A percentile compares a stretch with the other conserved stretches of the same genome.
phyloP scores from a whole-genome alignment of 2,888 invertebrate species.

The Drosophila emarginata region DNA sequence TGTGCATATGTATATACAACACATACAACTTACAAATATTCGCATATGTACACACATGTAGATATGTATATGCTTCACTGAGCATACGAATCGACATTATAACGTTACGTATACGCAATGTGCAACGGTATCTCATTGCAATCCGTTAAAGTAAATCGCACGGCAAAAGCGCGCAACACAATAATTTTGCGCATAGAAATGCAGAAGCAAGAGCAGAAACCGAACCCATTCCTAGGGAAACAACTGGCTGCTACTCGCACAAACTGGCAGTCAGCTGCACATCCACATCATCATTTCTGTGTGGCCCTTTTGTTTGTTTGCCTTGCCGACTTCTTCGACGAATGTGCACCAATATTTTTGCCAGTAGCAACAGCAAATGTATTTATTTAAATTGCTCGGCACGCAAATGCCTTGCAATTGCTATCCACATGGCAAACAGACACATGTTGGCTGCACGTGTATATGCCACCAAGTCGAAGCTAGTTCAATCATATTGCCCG shows the following conservation, averaged over 20 bases:
- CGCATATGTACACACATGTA: not conserved
- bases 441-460: slow-evolving; percentile 58
- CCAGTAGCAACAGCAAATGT: slow-evolving; percentile 50
- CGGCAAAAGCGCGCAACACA: slow-evolving; percentile 44
- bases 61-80: slow-evolving; percentile 54
- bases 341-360: slow-evolving; percentile 35
- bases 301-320: slow-evolving; percentile 62
- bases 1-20: not conserved
- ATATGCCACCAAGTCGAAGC: slow-evolving; percentile 24
- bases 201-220: slow-evolving; percentile 27
- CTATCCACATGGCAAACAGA: slow-evolving; percentile 47
- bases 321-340: slow-evolving; percentile 44
- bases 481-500: slow-evolving; percentile 64
- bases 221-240: not conserved
- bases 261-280: slow-evolving; percentile 8
- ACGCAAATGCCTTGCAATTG: slow-evolving; percentile 50
- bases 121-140: slow-evolving; percentile 53
- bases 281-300: slow-evolving; percentile 54
- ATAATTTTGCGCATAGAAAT: slow-evolving; percentile 54
- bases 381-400: slow-evolving; percentile 69
- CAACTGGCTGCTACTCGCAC: slow-evolving; percentile 8
- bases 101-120: slow-evolving; percentile 65
- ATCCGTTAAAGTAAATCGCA: slow-evolving; percentile 64
- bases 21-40: not conserved
- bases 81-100: slow-evolving; percentile 25